phyloP scores from a whole-genome alignment of 2,888 invertebrate species.

The Callimorpha dominula region DNA sequence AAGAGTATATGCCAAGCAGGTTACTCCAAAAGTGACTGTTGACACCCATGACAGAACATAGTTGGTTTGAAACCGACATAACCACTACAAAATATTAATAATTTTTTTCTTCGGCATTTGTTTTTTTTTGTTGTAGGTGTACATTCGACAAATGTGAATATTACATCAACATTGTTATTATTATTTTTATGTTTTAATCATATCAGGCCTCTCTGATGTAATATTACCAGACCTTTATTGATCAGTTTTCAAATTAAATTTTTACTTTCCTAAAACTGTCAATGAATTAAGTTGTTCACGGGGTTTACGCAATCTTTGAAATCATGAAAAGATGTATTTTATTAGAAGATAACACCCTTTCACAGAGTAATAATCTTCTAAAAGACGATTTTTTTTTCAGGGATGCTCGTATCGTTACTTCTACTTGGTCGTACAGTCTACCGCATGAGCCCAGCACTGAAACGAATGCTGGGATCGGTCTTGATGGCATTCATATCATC shows the following conservation, averaged over 20 bases:
- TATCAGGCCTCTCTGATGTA: neutral
- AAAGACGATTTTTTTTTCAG: constrained; percentile 1
- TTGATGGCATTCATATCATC: neutral
- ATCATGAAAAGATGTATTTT: neutral
- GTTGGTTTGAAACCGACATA: neutral
- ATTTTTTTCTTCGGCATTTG: neutral
- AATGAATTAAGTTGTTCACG: neutral
- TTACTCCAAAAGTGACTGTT: neutral
- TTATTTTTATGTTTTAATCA: neutral
- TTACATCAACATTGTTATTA: neutral
- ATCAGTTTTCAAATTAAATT: neutral
- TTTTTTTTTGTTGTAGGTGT: neutral
- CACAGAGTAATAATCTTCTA: neutral
- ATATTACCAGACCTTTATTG: neutral
- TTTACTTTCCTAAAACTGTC: neutral
- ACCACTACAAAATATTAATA: neutral
- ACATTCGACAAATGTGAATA: neutral
- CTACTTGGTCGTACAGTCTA: neutral
- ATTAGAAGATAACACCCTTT: too few species aligned
- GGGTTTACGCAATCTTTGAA: neutral
- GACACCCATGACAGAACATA: neutral
- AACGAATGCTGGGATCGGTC: neutral
- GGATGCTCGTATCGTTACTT: neutral
- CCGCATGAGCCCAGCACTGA: neutral
- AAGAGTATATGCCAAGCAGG: neutral